Evolutionary conservation across 2,888 invertebrate genomes (phyloP).

Genomic region (Apamea epomidion): DNA sequence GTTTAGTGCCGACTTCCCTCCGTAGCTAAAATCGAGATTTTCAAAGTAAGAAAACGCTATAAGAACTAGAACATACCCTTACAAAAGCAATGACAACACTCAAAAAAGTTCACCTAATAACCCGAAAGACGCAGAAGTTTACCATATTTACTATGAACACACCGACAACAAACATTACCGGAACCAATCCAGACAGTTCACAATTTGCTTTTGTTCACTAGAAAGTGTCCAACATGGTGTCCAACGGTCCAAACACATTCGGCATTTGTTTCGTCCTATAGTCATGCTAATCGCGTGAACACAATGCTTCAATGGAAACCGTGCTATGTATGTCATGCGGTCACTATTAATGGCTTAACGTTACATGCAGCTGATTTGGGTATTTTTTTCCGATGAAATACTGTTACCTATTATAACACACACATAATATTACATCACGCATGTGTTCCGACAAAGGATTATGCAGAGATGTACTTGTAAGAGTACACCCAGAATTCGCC

Average conservation of each 20-base stretch:
- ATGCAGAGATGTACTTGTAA: not conserved
- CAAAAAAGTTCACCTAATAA: not conserved
- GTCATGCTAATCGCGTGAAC: slow-evolving; percentile 61
- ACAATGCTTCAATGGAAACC: slow-evolving; percentile 59
- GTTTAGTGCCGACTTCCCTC: not conserved
- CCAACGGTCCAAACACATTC: slow-evolving; percentile 15
- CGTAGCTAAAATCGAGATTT: not conserved
- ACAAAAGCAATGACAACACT: not conserved
- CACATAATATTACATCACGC: not conserved
- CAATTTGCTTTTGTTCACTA: slow-evolving; percentile 16
- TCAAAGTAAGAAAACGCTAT: not conserved
- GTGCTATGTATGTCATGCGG: slow-evolving; percentile 60
- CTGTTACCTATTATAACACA: not conserved
- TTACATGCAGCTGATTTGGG: slow-evolving; percentile 20
- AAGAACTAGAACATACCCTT: not conserved
- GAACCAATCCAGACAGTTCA: too few relatives aligned
- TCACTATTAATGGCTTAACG: slow-evolving; percentile 39
- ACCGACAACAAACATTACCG: not conserved
- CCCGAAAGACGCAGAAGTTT: slow-evolving; percentile 4
- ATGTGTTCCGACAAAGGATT: not conserved
- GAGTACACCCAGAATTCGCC: not conserved
- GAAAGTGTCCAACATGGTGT: slow-evolving; percentile 54
- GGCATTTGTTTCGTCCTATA: slow-evolving; percentile 47
- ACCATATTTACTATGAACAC: not conserved
- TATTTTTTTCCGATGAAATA: not conserved